Conservation (phyloP, 2,113 vertebrate genomes). For the Elanoides forficatus region DNA sequence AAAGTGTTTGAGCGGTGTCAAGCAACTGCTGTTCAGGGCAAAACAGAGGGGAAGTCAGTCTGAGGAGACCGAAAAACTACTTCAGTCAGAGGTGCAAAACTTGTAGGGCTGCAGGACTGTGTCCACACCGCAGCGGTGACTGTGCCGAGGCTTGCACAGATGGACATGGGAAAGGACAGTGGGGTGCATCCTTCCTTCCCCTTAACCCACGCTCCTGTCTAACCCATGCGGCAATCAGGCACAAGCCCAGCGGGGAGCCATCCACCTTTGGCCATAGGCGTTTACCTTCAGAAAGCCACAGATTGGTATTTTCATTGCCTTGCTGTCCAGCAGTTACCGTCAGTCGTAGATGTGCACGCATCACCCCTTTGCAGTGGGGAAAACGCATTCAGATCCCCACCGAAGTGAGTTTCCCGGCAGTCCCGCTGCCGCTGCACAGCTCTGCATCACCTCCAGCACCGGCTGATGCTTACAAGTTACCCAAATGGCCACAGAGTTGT, state of each 20-base stretch:
- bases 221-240: neutral
- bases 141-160: neutral
- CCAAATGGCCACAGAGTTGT: slow-evolving; percentile 5
- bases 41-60: neutral
- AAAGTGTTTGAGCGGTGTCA: neutral
- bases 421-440: neutral
- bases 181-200: neutral
- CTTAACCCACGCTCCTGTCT: neutral
- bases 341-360: neutral
- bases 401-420: neutral
- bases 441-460: neutral
- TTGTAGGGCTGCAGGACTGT: rapidly evolving
- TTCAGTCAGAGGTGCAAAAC: neutral
- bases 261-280: neutral
- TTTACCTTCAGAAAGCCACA: neutral
- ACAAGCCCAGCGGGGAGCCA: neutral
- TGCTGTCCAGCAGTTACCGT: neutral
- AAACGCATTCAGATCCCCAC: neutral
- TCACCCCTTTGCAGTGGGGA: neutral
- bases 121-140: rapidly evolving
- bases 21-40: neutral
- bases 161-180: rapidly evolving
- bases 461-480: neutral
- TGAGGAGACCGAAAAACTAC: slow-evolving; percentile 27
- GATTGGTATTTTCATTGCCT: neutral